Evolutionary conservation across 2,888 invertebrate species (phyloP).

Genomic region (Archips crataeganus): DNA sequence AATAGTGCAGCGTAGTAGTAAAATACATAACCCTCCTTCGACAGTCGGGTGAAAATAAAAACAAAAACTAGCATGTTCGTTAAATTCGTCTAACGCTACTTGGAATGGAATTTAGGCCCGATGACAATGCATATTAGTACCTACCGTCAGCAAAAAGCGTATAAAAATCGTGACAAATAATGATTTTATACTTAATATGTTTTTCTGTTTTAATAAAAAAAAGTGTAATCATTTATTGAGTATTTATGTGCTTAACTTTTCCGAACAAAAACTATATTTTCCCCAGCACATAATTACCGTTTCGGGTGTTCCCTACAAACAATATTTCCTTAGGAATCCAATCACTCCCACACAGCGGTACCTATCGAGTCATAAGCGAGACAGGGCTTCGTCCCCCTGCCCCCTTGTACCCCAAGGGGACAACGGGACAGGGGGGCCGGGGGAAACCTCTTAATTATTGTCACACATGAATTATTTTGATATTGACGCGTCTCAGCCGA

Average conservation of each 20-base stretch:
- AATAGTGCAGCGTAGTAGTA: too few relatives aligned
- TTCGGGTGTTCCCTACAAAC: conserved; percentile 24
- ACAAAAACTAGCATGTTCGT: not conserved
- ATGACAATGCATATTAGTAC: too few relatives aligned
- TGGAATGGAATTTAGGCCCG: too few relatives aligned
- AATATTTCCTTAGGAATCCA: conserved; percentile 54
- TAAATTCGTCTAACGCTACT: too few relatives aligned
- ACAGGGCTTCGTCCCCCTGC: conserved; percentile 55
- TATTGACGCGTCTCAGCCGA: conserved; percentile 67
- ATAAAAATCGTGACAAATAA: too few relatives aligned
- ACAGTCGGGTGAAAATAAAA: too few relatives aligned
- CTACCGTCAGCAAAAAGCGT: not conserved
- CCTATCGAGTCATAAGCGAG: conserved; percentile 53
- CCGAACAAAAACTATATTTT: not conserved
- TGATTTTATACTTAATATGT: too few relatives aligned
- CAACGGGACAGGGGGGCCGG: conserved; percentile 40
- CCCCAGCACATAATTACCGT: not conserved
- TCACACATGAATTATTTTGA: conserved; percentile 83
- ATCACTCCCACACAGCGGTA: conserved; percentile 54
- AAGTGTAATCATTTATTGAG: not conserved
- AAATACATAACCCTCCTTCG: too few relatives aligned
- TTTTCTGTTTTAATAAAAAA: too few relatives aligned
- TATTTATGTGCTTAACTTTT: not conserved
- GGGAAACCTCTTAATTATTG: conserved; percentile 78
- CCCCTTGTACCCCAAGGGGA: conserved; percentile 56